These are phyloP conservation scores for Fregata magnificens DNA, from an alignment of 2,113 vertebrate genomes.

Conservation along the genomic window DNA sequence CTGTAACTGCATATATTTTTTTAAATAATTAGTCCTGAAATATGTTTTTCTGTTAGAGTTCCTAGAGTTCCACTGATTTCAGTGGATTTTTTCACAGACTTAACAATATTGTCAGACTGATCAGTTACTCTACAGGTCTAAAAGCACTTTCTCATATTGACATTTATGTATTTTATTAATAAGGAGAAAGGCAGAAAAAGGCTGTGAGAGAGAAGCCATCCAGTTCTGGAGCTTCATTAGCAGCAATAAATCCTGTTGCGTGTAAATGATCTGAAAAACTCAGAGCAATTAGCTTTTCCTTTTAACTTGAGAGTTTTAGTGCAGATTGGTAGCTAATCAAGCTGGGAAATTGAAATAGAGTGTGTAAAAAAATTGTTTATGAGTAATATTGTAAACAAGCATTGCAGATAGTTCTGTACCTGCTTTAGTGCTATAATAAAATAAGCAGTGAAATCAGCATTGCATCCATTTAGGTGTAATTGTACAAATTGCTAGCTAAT, in stretches of 20 bases:
- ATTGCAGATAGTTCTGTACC: slow-evolving; percentile 40
- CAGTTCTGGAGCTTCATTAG: slow-evolving; percentile 43
- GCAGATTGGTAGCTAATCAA: slow-evolving; percentile 71
- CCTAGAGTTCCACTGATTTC: not conserved
- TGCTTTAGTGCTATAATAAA: slow-evolving; percentile 65
- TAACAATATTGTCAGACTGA: not conserved
- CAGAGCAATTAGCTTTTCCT: slow-evolving; percentile 65
- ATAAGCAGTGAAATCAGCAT: slow-evolving; percentile 60
- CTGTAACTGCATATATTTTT: not conserved
- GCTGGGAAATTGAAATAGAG: slow-evolving; percentile 60
- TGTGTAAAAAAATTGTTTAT: slow-evolving; percentile 64
- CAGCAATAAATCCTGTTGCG: slow-evolving; percentile 48
- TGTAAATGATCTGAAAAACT: slow-evolving; percentile 63
- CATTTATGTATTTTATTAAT: slow-evolving; percentile 9
- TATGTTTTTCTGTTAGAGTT: not conserved
- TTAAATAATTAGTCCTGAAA: not conserved
- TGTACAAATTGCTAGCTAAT: slow-evolving; percentile 72
- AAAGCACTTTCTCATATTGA: not conserved
- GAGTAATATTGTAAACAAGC: slow-evolving; percentile 63
- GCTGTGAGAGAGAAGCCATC: not conserved
- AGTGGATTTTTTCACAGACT: not conserved
- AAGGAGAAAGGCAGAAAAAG: slow-evolving; percentile 1
- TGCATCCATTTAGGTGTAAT: slow-evolving; percentile 65
- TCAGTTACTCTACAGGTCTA: not conserved
- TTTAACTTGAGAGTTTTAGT: slow-evolving; percentile 65